A percentile compares a stretch with the other conserved stretches of the same genome.
phyloP scores from a whole-genome alignment of 2,797 vertebrate genomes.

The Anolis apletophallus region DNA sequence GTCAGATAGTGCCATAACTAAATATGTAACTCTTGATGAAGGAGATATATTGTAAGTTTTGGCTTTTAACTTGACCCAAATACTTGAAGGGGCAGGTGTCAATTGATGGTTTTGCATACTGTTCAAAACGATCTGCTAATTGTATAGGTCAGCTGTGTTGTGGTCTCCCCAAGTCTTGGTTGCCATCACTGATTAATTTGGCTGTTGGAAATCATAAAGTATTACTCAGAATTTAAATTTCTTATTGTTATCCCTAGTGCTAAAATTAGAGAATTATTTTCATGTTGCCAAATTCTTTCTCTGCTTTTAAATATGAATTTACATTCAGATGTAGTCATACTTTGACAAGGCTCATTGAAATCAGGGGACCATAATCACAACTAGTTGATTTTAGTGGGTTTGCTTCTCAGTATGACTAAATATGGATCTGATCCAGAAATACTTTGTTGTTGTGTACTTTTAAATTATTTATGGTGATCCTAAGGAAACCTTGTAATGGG shows the following conservation, averaged over 20 bases:
- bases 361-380: neutral
- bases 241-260: neutral
- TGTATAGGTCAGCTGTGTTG: neutral
- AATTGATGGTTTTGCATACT: neutral
- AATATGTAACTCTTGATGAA: neutral
- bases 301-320: neutral
- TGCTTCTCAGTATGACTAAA: neutral
- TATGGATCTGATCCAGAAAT: neutral
- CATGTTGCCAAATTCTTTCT: neutral
- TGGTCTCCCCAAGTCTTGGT: neutral
- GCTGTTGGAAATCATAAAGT: neutral
- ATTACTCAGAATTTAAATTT: neutral
- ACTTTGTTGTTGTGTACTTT: no score
- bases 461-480: no score
- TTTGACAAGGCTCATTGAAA: neutral
- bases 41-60: neutral
- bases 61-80: neutral
- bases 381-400: neutral
- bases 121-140: neutral
- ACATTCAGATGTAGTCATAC: neutral
- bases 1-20: neutral
- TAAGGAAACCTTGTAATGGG: no score
- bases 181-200: neutral
- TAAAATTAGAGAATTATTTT: neutral
- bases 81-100: neutral